Base-by-base conservation (phyloP, 2,113 vertebrate genomes). In the Procavia capensis region DNA sequence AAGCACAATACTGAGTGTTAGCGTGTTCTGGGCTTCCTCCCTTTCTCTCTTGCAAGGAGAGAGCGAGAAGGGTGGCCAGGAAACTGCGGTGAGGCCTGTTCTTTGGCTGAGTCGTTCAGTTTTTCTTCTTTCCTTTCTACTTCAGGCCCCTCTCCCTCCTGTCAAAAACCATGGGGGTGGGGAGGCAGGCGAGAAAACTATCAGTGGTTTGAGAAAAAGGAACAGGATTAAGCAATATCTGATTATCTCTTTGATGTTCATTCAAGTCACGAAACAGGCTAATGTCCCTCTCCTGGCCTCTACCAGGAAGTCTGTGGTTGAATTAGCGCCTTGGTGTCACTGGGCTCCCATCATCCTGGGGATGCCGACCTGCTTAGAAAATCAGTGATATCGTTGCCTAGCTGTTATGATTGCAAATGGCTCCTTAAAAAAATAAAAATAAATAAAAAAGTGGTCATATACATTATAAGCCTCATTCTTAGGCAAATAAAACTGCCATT, bases 271-370 rank as follows among this genome's bases (percentile, higher is more conserved):
- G 79, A 72, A 50, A 43, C 2, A 34, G 50, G 90, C 63, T 20
- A 17, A 39, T 29, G 57, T 16, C 29, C 34, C 10, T 10, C 7
- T 36, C 29, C 13, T 31, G 1, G 17, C 34, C 72, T 91, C 90
- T 20, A 31, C 39, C 89, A 91, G 88, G 95, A 95, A 95, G 85
- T 31, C 41, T 92, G 92, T 14, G 88, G 95, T 85, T 34, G n/a
- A 41, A 81, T 57, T 2, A 81, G 70, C 22, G 50, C 19, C 10
- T 3, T 19, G 0, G 9, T 43, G 92, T 36, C 25, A 2, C 34
- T 22, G 41, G 75, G 74, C n/a, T 31, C 1, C 36, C 17, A 2
- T 4, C 92, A 57, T 3, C 6, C 75, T 10, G 19, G 45, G 78
- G 0, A 36, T 27, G n/a, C 41, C 74, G 74, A 39, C 39, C 8